Evolutionary conservation across 2,113 vertebrate species (phyloP).

Genomic region (Thalassarche chlororhynchos): DNA sequence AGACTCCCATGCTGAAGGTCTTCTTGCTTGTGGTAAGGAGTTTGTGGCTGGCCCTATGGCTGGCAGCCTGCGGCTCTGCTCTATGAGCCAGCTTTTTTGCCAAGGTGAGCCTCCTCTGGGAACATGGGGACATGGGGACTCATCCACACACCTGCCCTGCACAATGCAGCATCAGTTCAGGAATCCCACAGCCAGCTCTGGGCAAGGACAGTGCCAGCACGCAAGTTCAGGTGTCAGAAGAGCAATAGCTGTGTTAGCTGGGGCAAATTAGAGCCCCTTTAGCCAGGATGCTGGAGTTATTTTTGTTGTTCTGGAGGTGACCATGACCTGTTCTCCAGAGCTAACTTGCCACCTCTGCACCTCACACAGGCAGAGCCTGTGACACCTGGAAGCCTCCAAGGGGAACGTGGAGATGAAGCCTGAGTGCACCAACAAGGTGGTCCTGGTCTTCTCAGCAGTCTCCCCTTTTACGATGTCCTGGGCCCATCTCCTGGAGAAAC

Average conservation of each 20-base stretch:
- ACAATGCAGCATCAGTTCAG: background rate
- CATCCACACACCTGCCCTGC: background rate
- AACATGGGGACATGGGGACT: background rate
- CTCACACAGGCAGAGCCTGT: background rate
- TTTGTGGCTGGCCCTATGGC: background rate
- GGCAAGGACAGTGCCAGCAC: background rate
- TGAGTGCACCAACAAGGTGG: background rate
- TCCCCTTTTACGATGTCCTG: background rate
- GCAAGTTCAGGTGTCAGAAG: background rate
- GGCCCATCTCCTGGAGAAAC: background rate
- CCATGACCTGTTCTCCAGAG: background rate
- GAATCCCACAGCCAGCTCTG: background rate
- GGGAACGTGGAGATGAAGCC: background rate
- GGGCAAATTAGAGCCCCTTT: background rate
- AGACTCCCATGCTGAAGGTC: background rate
- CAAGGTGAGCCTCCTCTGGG: background rate
- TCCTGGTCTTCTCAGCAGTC: background rate
- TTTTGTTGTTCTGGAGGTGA: background rate
- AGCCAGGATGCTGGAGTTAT: background rate
- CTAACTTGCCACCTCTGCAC: background rate
- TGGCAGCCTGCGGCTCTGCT: background rate
- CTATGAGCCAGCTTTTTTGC: background rate
- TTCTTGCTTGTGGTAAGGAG: rapidly evolving
- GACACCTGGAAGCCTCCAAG: background rate
- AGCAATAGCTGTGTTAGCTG: background rate